Evolutionary conservation across 2,888 invertebrate genomes (phyloP).

Genomic region (Heliconius cydno): DNA sequence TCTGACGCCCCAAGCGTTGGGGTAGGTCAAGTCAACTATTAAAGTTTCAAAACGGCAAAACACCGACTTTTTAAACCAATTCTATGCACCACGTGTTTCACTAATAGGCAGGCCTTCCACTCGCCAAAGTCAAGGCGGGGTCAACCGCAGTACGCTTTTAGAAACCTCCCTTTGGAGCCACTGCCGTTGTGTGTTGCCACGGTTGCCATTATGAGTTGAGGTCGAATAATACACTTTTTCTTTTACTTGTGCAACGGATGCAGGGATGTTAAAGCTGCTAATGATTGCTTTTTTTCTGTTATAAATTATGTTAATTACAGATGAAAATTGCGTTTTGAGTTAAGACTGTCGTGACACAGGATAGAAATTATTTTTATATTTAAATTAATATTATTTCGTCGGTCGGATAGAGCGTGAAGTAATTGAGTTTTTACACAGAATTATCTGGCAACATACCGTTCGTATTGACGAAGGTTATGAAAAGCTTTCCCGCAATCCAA

Average conservation of each 20-base stretch:
- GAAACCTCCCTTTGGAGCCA: conserved; percentile 31
- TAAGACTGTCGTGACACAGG: neutral
- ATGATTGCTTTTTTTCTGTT: no score
- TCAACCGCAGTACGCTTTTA: conserved; percentile 44
- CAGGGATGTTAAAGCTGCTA: no score
- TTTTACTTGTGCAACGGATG: neutral
- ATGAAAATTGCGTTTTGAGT: neutral
- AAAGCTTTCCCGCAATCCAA: conserved; percentile 7
- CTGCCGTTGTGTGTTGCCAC: conserved; percentile 23
- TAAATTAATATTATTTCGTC: no score
- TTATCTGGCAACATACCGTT: no score
- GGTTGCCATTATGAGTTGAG: neutral
- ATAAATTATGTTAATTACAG: neutral
- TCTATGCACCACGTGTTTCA: conserved; percentile 40
- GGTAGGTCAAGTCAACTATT: conserved; percentile 34
- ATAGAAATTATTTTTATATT: no score
- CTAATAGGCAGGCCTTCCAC: conserved; percentile 36
- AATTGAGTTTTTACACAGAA: no score
- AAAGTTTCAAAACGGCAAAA: conserved; percentile 29
- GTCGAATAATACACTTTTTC: conserved; percentile 3
- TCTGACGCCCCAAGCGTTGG: conserved; percentile 28
- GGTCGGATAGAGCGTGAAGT: no score
- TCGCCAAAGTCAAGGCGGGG: conserved; percentile 45
- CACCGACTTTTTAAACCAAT: conserved; percentile 37
- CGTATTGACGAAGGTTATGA: neutral